phyloP scores from a whole-genome alignment of 2,797 vertebrate species.

The Neopelma chrysocephalum region DNA sequence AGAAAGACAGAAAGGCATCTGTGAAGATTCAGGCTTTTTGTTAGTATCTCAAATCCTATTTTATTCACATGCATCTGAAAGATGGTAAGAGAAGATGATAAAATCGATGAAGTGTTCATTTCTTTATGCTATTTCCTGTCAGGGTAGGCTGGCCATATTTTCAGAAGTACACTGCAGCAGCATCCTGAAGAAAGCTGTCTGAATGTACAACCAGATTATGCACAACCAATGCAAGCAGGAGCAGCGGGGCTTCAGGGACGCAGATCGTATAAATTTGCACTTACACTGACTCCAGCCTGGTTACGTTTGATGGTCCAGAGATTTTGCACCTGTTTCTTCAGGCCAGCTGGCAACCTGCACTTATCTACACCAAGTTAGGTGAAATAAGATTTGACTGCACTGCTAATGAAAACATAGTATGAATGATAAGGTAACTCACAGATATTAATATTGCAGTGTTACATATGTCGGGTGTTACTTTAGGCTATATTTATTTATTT shows the following conservation, averaged over 20 bases:
- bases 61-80: neutral
- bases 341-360: neutral
- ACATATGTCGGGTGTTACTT: neutral
- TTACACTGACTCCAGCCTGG: neutral
- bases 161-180: neutral
- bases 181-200: neutral
- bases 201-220: neutral
- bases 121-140: neutral
- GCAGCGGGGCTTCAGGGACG: neutral
- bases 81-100: neutral
- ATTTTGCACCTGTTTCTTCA: neutral
- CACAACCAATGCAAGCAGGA: neutral
- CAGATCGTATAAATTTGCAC: neutral
- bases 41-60: neutral
- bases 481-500: neutral
- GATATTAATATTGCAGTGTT: neutral
- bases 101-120: fast-evolving
- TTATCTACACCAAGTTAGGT: neutral
- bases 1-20: neutral
- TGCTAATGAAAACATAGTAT: neutral
- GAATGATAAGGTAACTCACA: neutral
- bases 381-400: neutral
- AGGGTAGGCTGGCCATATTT: neutral
- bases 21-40: neutral
- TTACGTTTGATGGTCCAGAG: neutral